Evolutionary conservation across 2,113 vertebrate genomes (phyloP).

Genomic region (Triplophysa siluroides): DNA sequence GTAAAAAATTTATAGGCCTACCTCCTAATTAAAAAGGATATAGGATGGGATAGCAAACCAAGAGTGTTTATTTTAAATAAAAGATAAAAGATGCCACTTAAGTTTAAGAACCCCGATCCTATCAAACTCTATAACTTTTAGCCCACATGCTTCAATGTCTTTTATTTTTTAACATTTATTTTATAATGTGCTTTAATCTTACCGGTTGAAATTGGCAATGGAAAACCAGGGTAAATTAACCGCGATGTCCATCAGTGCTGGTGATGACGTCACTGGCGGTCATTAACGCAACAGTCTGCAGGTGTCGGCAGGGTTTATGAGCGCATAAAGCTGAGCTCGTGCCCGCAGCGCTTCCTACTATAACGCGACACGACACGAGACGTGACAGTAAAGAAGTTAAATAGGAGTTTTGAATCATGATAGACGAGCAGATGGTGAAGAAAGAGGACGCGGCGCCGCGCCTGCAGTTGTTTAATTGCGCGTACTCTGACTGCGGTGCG

Average conservation of each 20-base stretch:
- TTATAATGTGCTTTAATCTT: too few species aligned
- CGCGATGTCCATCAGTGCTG: background rate
- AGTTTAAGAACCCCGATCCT: too few species aligned
- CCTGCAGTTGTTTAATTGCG: constrained; percentile 62
- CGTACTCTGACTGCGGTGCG: constrained; percentile 62
- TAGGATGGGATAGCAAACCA: too few species aligned
- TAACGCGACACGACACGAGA: background rate
- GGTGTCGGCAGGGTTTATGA: background rate
- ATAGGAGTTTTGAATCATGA: constrained; percentile 6
- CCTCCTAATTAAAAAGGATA: too few species aligned
- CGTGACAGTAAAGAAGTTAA: background rate
- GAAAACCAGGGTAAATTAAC: too few species aligned
- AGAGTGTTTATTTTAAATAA: too few species aligned
- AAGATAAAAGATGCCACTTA: too few species aligned
- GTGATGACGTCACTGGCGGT: background rate
- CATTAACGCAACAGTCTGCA: background rate
- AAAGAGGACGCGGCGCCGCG: background rate
- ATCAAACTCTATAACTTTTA: too few species aligned
- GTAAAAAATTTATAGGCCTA: too few species aligned
- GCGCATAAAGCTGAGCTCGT: background rate
- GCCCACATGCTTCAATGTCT: too few species aligned
- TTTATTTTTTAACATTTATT: too few species aligned
- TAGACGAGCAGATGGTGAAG: constrained; percentile 30
- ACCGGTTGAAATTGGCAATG: too few species aligned
- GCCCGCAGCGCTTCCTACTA: background rate